Evolutionary conservation across 2,888 invertebrate species (phyloP), one percentile per base, ranked within the genome.

Genomic region (Clostera curtula): DNA sequence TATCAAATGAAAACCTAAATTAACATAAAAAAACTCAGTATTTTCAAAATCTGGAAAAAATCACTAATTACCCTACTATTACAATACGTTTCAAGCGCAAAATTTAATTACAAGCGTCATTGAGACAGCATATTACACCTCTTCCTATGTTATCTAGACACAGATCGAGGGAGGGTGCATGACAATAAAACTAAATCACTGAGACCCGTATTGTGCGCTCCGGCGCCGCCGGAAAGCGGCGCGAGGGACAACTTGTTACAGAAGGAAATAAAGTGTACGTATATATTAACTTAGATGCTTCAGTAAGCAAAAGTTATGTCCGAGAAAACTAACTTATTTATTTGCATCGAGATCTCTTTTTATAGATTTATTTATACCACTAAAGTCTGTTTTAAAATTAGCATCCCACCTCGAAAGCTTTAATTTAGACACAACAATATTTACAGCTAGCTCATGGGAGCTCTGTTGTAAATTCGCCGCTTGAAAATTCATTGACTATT

Each of bases 111-210:
- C 24, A 8, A 18, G 24, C n/a, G 11, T 9, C 24, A 34, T 35
- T 50, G 43, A 43, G 51, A 36, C 31, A 43, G 45, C 41, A 43
- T n/a, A 52, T 49, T 60, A 59, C 42, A 58, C 53, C 48, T 60
- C 52, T 55, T 60, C 45, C 54, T 59, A 61, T 66, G 67, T 68
- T 69, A 72, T 73, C 59, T 63, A 51, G 51, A 54, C 53, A 48
- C 49, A 51, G 49, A 44, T 59, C 54, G 46, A 60, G 55, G 49
- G 66, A 68, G 80, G 82, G 79, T 75, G 79, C 69, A 79, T 71
- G 68, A 80, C 74, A 82, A 80, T 82, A 80, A 82, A 82, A 76
- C 71, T 82, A 82, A 80, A 82, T 82, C 80, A 80, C 74, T 55
- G 31, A 66, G 71, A 68, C 61, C 71, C 56, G 69, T 62, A 74